Conservation (phyloP, 2,113 vertebrate genomes). For the Crotophaga sulcirostris region DNA sequence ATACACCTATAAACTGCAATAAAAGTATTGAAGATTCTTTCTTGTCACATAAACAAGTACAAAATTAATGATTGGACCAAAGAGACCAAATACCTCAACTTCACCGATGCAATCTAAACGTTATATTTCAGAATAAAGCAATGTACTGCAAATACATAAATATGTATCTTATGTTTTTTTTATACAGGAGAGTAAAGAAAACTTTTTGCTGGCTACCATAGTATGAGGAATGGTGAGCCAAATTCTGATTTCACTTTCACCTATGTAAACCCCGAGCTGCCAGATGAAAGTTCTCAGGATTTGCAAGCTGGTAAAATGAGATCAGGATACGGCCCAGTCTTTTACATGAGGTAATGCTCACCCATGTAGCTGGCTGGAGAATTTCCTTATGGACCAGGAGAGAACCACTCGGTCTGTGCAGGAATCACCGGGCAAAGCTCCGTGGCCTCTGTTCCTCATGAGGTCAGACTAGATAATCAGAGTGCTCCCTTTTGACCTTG, state of each 20-base stretch:
- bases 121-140: background rate
- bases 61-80: background rate
- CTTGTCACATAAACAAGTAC: constrained; percentile 12
- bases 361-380: background rate
- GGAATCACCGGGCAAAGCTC: background rate
- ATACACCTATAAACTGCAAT: background rate
- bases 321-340: background rate
- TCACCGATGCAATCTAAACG: background rate
- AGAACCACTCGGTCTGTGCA: background rate
- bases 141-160: background rate
- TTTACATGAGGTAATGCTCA: background rate
- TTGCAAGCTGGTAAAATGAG: background rate
- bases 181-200: background rate
- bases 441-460: background rate
- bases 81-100: background rate
- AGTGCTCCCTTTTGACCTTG: background rate
- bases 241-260: background rate
- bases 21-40: constrained; percentile 20
- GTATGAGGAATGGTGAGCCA: background rate
- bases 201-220: background rate
- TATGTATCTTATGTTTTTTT: background rate
- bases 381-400: background rate
- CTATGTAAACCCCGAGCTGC: background rate
- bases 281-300: background rate
- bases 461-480: constrained; percentile 32